Evolutionary conservation across 2,888 invertebrate genomes (phyloP).

Genomic region (Lapara coniferarum): DNA sequence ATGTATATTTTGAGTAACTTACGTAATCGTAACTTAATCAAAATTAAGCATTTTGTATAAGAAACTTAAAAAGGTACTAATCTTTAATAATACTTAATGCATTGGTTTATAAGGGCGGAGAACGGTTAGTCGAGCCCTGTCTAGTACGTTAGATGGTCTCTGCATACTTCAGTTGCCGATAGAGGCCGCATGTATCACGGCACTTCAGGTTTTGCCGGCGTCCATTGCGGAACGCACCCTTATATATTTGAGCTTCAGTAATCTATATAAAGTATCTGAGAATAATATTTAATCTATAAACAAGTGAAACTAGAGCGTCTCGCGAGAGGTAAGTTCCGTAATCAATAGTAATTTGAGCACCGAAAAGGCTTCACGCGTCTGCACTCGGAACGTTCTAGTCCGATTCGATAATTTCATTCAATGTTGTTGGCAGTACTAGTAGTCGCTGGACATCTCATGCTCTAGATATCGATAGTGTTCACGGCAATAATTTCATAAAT

Average conservation of each 20-base stretch:
- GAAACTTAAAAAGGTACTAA: not conserved
- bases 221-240: constrained; percentile 67
- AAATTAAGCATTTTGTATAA: not conserved
- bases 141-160: constrained; percentile 57
- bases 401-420: constrained; percentile 56
- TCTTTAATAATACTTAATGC: not conserved
- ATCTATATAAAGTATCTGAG: constrained; percentile 34
- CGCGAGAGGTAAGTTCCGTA: constrained; percentile 53
- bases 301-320: constrained; percentile 45
- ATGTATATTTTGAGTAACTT: not conserved
- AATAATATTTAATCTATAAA: constrained; percentile 37
- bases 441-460: constrained; percentile 37
- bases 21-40: not conserved
- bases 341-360: constrained; percentile 48
- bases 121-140: constrained; percentile 45
- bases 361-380: constrained; percentile 55
- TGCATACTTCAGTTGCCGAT: constrained; percentile 66
- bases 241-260: constrained; percentile 40
- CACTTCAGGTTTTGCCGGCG: constrained; percentile 76
- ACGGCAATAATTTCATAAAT: constrained; percentile 5
- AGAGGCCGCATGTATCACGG: constrained; percentile 71
- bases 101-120: not conserved
- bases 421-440: constrained; percentile 49
- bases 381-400: constrained; percentile 62
- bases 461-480: constrained; percentile 28